Percentiles rank a stretch among this genome's conserved stretches.
Conservation (phyloP, 2,113 vertebrate genomes). For the Agapornis roseicollis region DNA sequence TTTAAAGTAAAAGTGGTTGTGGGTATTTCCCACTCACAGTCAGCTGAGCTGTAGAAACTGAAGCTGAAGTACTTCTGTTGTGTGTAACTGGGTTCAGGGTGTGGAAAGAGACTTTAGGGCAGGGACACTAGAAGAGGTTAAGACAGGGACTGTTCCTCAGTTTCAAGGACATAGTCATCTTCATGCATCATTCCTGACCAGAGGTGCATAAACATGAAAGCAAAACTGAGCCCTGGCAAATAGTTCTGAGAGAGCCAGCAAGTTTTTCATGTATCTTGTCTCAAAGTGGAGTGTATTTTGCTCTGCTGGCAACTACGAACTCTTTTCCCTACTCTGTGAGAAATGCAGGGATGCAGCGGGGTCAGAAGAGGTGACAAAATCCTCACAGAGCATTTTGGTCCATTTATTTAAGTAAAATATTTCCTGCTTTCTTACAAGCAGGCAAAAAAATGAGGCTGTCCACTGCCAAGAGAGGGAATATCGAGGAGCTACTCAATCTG, state of each 20-base stretch:
- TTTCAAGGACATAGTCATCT: not conserved
- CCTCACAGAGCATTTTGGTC: not conserved
- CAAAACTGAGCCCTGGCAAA: not conserved
- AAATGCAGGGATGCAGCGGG: not conserved
- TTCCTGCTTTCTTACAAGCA: not conserved
- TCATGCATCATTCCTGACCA: not conserved
- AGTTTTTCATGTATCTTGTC: not conserved
- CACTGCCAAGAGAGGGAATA: not conserved
- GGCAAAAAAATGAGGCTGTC: not conserved
- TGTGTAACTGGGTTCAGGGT: not conserved
- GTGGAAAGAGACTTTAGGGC: not conserved
- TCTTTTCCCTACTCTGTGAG: not conserved
- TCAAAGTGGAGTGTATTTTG: not conserved
- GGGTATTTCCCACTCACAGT: not conserved
- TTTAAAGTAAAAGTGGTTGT: not conserved
- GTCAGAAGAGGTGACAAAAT: not conserved
- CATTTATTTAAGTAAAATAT: not conserved
- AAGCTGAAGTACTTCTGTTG: not conserved
- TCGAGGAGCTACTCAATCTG: not conserved
- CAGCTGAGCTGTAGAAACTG: not conserved
- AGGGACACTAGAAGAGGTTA: not conserved
- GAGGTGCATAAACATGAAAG: not conserved
- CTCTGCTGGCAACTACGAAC: not conserved
- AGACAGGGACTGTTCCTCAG: not conserved
- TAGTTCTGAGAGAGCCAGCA: not conserved